phyloP scores from a whole-genome alignment of 2,797 vertebrate genomes.

The Arnoldichthys spilopterus region DNA sequence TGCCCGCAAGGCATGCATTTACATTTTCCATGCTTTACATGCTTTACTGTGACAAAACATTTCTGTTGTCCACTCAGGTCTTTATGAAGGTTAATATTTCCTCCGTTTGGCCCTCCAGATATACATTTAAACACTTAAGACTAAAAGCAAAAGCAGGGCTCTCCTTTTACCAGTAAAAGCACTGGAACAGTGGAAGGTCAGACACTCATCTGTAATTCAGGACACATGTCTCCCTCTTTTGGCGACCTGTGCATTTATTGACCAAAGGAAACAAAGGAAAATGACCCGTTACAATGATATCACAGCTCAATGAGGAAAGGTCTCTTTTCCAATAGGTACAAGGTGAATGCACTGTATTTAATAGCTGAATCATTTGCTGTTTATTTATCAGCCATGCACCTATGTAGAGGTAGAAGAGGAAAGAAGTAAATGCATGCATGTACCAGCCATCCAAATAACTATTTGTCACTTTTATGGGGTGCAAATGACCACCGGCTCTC shows the following conservation, averaged over 20 bases:
- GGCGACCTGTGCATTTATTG: background rate
- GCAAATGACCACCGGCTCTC: constrained; percentile 26
- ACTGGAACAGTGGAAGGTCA: background rate
- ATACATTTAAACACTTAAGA: background rate
- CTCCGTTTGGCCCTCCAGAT: background rate
- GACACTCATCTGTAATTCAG: constrained; percentile 2
- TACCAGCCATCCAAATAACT: constrained; percentile 19
- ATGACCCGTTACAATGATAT: background rate
- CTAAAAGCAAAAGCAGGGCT: background rate
- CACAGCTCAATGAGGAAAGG: background rate
- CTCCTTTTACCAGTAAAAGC: constrained; percentile 6
- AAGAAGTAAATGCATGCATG: constrained; percentile 16
- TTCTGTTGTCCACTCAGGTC: background rate
- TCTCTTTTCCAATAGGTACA: background rate
- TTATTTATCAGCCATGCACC: constrained; percentile 8
- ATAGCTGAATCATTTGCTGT: background rate
- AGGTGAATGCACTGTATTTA: background rate
- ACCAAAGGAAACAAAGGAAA: constrained; percentile 1
- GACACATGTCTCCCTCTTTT: background rate
- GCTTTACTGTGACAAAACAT: background rate
- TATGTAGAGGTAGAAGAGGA: background rate
- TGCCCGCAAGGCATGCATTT: too few species aligned
- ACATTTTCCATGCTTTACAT: background rate
- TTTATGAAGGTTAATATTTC: background rate
- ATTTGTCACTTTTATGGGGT: constrained; percentile 40